These are phyloP conservation scores for Cheilosia soror DNA, from an alignment of 2,888 invertebrate genomes.

Conservation along the genomic window DNA sequence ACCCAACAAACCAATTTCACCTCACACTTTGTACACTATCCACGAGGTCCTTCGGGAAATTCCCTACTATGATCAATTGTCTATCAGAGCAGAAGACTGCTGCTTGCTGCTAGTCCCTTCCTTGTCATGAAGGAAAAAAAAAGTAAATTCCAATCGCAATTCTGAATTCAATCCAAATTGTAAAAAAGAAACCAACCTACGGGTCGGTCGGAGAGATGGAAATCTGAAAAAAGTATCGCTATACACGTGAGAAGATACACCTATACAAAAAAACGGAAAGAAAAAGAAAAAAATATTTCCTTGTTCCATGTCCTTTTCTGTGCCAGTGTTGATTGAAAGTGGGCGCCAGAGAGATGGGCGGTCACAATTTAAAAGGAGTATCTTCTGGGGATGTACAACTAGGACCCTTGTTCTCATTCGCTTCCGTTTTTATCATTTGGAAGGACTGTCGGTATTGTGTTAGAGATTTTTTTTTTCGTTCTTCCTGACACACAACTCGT, in stretches of 20 bases:
- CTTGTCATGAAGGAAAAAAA: conserved; percentile 10
- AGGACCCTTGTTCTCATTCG: conserved; percentile 51
- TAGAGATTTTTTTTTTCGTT: not conserved
- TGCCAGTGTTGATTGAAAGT: conserved; percentile 69
- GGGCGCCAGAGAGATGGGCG: conserved; percentile 60
- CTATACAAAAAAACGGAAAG: conserved; percentile 37
- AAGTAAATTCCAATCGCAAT: conserved; percentile 59
- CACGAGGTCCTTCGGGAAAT: conserved; percentile 50
- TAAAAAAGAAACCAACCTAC: conserved; percentile 25
- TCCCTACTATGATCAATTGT: conserved; percentile 52
- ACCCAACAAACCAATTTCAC: conserved; percentile 32
- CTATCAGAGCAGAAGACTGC: conserved; percentile 21
- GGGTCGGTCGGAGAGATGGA: not conserved
- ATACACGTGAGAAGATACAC: conserved; percentile 60
- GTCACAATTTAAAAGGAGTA: conserved; percentile 35
- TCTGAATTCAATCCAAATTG: conserved; percentile 68
- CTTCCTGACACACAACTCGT: conserved; percentile 11
- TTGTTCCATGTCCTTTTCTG: conserved; percentile 48
- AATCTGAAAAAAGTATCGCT: conserved; percentile 31
- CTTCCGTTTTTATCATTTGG: conserved; percentile 50
- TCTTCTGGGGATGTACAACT: conserved; percentile 44
- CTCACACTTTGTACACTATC: not conserved
- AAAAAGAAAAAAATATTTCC: conserved; percentile 22
- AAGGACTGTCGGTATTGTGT: conserved; percentile 52
- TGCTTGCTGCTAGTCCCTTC: conserved; percentile 6